Percentiles rank a stretch among this genome's conserved stretches.
Conservation (phyloP, 2,888 invertebrate species). For the Euspilapteryx auroguttella region DNA sequence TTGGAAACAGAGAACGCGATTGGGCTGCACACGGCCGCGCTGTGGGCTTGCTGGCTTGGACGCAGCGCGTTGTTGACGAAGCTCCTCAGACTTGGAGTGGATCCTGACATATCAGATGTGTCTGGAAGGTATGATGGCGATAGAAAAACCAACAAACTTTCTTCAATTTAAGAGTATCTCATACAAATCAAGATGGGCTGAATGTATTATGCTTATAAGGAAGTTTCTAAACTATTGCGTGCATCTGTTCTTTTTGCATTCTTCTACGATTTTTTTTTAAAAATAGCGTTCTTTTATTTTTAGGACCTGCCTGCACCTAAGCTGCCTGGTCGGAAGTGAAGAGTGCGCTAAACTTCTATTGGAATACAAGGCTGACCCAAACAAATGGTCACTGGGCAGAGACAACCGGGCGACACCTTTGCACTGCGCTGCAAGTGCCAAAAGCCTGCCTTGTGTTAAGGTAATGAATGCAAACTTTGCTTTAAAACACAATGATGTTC, state of each 20-base stretch:
- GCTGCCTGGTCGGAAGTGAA: slow-evolving; percentile 74
- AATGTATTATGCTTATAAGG: too few species aligned
- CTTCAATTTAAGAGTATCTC: too few species aligned
- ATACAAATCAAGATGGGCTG: too few species aligned
- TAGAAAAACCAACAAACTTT: too few species aligned
- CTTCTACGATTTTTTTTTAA: too few species aligned
- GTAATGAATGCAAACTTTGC: too few species aligned
- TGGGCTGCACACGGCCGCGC: slow-evolving; percentile 51
- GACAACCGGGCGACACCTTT: slow-evolving; percentile 71
- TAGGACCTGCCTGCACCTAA: slow-evolving; percentile 69
- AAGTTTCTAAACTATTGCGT: too few species aligned
- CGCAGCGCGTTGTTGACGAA: slow-evolving; percentile 53
- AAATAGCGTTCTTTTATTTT: too few species aligned
- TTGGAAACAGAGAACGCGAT: slow-evolving; percentile 19
- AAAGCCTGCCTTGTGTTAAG: slow-evolving; percentile 62
- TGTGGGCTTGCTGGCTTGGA: slow-evolving; percentile 66
- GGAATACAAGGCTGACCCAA: slow-evolving; percentile 67
- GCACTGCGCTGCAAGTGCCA: slow-evolving; percentile 75
- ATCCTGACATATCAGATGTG: slow-evolving; percentile 66
- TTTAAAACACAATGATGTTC: too few species aligned
- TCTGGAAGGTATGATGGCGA: slow-evolving; percentile 72
- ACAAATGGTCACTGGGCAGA: slow-evolving; percentile 69
- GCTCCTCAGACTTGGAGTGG: slow-evolving; percentile 58
- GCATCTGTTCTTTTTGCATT: too few species aligned
- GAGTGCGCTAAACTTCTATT: slow-evolving; percentile 73